phyloP scores from a whole-genome alignment of 2,113 vertebrate genomes.

The Etheostoma spectabile region DNA sequence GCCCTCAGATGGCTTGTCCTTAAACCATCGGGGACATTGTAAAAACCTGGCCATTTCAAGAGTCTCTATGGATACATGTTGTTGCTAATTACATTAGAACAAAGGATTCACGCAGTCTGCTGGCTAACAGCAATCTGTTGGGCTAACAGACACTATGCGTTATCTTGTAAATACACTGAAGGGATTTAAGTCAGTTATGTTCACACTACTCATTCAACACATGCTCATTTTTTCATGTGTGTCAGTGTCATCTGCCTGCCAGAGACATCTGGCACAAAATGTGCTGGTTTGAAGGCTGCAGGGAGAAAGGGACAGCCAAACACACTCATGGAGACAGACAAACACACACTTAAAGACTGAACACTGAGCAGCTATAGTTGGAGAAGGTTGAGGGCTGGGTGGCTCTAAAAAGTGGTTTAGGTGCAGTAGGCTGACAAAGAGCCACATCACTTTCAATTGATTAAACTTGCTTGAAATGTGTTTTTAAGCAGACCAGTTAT shows the following conservation, averaged over 20 bases:
- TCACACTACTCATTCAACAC: constrained; percentile 65
- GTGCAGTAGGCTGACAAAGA: neutral
- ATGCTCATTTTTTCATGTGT: constrained; percentile 66
- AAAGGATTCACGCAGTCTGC: constrained; percentile 1
- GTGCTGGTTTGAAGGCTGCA: constrained; percentile 61
- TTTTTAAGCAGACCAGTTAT: neutral
- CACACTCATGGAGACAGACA: constrained; percentile 16
- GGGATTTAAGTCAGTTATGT: constrained; percentile 35
- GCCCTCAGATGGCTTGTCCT: constrained; percentile 43
- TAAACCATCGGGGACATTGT: neutral
- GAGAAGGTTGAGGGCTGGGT: neutral
- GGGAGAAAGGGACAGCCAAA: constrained; percentile 19
- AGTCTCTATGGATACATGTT: neutral
- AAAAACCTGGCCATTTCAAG: neutral
- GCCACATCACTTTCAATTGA: rapidly evolving
- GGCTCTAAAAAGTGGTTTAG: neutral
- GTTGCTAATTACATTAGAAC: neutral
- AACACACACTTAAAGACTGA: constrained; percentile 20
- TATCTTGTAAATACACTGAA: neutral
- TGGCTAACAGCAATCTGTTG: neutral
- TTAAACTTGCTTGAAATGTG: neutral
- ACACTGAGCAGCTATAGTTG: constrained; percentile 17
- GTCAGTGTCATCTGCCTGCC: constrained; percentile 66
- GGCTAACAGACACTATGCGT: neutral
- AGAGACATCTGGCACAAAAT: constrained; percentile 76